Base-by-base conservation (phyloP, 2,113 vertebrate genomes). In the Glaucomys volans region DNA sequence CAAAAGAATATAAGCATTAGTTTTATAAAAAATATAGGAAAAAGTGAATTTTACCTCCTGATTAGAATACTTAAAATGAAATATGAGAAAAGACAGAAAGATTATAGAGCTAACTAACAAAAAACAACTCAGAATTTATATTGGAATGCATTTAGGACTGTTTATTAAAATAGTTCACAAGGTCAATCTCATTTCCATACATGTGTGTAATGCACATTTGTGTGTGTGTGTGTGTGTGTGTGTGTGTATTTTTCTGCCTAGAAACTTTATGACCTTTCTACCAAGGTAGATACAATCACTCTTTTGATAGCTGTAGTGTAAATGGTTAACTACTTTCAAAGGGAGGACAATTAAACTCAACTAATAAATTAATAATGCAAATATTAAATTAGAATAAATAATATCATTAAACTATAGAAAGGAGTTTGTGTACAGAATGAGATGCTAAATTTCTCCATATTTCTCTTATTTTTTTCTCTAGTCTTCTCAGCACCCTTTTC, bases 141-240 rank as follows among this genome's bases (percentile, higher is more conserved):
- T 59, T 24, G 52, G 50, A 37, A 85, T 87, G 17, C 4, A 64
- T 50, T 90, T 81, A 18, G 44, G 22, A 1, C 9, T 47, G 89
- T 71, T 64, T 37, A 89, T 62, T 83, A 69, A 97, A 96, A 2
- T 3, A 95, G n/a, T 42, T 95, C 5, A n/a, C 71, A 96, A 96
- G 50, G 3, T 3, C 83, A 96, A 71, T 67, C 5, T 92, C 83
- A 90, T 94, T 91, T 67, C 11, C 26, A 47, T 66, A 3, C 11
- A 4, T 50, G 12, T 37, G 7, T 54, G 44, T 57, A 47, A 62
- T 77, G 24, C 17, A 59, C 22, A 30, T 9, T 30, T 32, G 30
- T 32, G 59, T 24, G 11, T 26, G 4, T 32, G 26, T 32, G 10
- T 32, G 26, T 32, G 10, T 32, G 30, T 32, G 59, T 24, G 11